phyloP scores from a whole-genome alignment of 37 sponge, comb jelly and placozoan species.

The Hormiphora californensis region DNA sequence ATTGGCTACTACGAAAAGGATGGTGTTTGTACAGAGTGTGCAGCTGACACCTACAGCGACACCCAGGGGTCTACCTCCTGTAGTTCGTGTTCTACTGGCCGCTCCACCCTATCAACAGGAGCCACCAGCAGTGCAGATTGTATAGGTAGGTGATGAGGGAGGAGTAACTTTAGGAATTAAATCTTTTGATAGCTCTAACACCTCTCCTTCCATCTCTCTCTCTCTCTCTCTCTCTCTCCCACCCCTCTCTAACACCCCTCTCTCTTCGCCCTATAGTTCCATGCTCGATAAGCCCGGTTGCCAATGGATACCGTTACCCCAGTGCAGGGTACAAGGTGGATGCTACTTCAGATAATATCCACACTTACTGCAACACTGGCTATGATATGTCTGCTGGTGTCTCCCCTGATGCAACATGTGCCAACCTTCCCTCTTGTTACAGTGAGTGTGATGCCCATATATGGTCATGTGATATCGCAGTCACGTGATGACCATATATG shows the following conservation, averaged over 20 bases:
- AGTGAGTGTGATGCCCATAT: background rate
- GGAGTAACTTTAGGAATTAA: too few species aligned
- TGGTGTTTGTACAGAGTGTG: constrained; percentile 20
- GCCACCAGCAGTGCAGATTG: background rate
- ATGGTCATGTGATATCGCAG: too few species aligned
- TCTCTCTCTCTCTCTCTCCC: too few species aligned
- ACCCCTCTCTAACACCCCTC: too few species aligned
- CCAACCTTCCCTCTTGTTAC: background rate
- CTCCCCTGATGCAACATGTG: background rate
- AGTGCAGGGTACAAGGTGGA: background rate
- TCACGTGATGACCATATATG: too few species aligned
- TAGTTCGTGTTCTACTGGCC: background rate
- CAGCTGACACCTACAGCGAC: background rate
- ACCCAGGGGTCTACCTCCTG: background rate
- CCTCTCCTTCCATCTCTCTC: too few species aligned
- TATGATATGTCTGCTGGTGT: background rate
- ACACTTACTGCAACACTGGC: background rate
- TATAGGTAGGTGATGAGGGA: background rate
- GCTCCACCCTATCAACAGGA: background rate
- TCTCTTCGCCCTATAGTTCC: too few species aligned
- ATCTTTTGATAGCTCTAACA: too few species aligned
- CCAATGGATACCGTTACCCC: background rate
- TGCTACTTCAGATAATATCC: background rate
- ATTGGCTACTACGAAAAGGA: background rate
- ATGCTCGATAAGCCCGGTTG: too few species aligned